Conservation (phyloP, 2,113 vertebrate species). For the Scomber scombrus region DNA sequence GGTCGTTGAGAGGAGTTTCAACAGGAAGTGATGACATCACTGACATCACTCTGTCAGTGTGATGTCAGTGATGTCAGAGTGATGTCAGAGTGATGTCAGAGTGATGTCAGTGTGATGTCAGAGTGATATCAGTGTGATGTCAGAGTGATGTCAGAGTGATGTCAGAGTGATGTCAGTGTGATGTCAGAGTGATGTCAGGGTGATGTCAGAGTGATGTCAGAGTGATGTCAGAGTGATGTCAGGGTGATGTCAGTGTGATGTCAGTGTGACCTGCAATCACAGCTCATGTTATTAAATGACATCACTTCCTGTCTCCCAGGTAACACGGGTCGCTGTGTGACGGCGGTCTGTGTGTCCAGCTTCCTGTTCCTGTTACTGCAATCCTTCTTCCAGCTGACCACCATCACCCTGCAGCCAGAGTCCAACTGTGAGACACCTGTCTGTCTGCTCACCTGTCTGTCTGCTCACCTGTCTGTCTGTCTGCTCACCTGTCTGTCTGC, state of each 20-base stretch:
- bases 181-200: no score
- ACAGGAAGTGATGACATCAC: slow-evolving; percentile 63
- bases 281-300: background rate
- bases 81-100: no score
- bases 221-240: no score
- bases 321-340: slow-evolving; percentile 90
- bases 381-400: slow-evolving; percentile 91
- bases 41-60: no score
- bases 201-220: no score
- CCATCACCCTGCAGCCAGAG: slow-evolving; percentile 80
- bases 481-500: background rate
- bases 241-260: no score
- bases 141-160: no score
- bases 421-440: slow-evolving; percentile 89
- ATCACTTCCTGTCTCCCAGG: slow-evolving; percentile 78
- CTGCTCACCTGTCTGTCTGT: background rate
- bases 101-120: no score
- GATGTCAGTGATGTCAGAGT: no score
- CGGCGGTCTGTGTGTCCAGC: slow-evolving; percentile 91
- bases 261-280: no score
- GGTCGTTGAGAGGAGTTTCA: slow-evolving; percentile 33
- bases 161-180: no score
- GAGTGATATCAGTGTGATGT: no score
- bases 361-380: slow-evolving; percentile 93
- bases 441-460: background rate